Percentiles rank a stretch among this genome's conserved stretches.
Evolutionary conservation across 2,113 vertebrate species (phyloP).

Genomic region (Microtus richardsoni): DNA sequence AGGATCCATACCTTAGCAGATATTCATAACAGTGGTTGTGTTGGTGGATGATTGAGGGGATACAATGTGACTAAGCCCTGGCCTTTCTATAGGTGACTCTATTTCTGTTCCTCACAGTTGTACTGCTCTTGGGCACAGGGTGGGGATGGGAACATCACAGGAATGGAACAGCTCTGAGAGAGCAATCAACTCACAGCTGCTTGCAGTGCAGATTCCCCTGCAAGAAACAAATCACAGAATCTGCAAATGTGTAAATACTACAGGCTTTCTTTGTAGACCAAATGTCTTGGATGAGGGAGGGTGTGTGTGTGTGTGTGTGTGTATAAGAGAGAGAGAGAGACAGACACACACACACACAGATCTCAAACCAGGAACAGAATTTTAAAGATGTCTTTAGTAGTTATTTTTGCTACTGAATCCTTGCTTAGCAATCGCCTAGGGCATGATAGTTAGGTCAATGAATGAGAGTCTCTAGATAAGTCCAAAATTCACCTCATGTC

Average conservation of each 20-base stretch:
- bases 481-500: conserved; percentile 37
- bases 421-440: conserved; percentile 43
- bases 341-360: neutral
- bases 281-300: neutral
- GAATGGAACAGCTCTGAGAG: conserved; percentile 61
- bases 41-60: neutral
- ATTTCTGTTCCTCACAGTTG: neutral
- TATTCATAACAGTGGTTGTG: neutral
- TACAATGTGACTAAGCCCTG: neutral
- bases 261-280: neutral
- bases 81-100: neutral
- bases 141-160: neutral
- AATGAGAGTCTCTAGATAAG: conserved; percentile 46
- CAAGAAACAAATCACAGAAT: conserved; percentile 63
- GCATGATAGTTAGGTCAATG: neutral
- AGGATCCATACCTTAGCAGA: neutral
- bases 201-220: conserved; percentile 69
- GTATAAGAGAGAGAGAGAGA: neutral
- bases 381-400: conserved; percentile 42
- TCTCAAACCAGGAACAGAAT: neutral
- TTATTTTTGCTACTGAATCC: conserved; percentile 29
- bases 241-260: conserved; percentile 69
- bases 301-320: neutral
- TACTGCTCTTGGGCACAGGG: neutral
- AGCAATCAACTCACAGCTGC: conserved; percentile 62